These are phyloP conservation scores for Anastrepha ludens DNA, from an alignment of 1,140 invertebrate species.

Conservation along the genomic window DNA sequence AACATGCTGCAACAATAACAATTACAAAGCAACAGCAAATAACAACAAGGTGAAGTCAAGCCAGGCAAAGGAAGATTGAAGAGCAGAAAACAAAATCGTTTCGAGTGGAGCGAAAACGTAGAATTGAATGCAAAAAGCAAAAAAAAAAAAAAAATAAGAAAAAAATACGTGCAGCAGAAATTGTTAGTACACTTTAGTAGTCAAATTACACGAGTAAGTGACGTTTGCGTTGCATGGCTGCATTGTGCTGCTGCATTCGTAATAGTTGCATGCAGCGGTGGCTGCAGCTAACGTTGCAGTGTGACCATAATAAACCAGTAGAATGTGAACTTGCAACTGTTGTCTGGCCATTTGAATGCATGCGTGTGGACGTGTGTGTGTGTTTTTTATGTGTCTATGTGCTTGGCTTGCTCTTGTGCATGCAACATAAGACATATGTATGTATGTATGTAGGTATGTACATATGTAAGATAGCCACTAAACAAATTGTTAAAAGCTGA, in stretches of 20 bases:
- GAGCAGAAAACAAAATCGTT: background rate
- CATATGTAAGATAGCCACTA: conserved; percentile 14
- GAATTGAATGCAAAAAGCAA: background rate
- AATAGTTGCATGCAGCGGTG: conserved; percentile 18
- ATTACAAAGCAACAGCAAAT: conserved; percentile 3
- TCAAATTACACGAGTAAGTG: background rate
- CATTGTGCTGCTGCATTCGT: background rate
- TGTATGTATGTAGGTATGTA: background rate
- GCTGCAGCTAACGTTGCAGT: background rate
- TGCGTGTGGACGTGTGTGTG: background rate
- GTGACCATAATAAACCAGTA: background rate
- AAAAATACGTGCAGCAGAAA: background rate
- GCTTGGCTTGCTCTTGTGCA: background rate
- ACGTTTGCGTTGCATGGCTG: background rate
- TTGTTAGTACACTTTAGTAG: background rate
- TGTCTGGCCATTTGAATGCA: conserved; percentile 17
- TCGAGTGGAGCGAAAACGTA: no score
- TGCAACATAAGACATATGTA: background rate
- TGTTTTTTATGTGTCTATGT: background rate
- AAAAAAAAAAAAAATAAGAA: background rate
- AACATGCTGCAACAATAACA: conserved; percentile 29
- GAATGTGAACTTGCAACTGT: background rate
- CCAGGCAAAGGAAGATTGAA: background rate
- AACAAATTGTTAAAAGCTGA: conserved; percentile 38
- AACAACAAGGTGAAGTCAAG: background rate